Percentiles rank a stretch among this genome's conserved stretches.
Conservation (phyloP, 2,888 invertebrate species). For the Harpagoxenus sublaevis region DNA sequence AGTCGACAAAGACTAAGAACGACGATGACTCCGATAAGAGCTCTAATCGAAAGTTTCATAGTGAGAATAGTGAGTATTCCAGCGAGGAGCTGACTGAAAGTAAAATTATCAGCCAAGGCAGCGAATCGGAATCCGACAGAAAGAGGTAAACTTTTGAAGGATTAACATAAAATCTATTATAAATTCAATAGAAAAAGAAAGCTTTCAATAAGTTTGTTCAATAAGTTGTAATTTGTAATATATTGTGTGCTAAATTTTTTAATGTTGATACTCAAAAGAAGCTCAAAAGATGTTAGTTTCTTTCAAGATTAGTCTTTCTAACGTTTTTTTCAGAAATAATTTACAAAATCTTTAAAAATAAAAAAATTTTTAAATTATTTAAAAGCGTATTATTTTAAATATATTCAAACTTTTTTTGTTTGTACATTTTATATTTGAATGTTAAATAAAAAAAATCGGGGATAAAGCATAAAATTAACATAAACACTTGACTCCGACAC, state of each 20-base stretch:
- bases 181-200: not conserved
- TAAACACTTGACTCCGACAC: not conserved
- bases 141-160: constrained; percentile 68
- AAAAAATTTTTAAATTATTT: not conserved
- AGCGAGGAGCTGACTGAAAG: constrained; percentile 70
- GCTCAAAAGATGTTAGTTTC: not conserved
- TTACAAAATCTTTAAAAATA: not conserved
- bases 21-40: constrained; percentile 73
- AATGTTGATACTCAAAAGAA: not conserved
- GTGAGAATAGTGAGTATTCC: constrained; percentile 73
- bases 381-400: no score
- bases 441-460: not conserved
- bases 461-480: not conserved
- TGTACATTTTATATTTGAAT: not conserved
- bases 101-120: constrained; percentile 73
- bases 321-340: not conserved
- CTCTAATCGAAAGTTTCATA: constrained; percentile 75
- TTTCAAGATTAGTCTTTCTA: not conserved
- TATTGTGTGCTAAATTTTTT: not conserved
- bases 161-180: not conserved
- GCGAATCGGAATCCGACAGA: constrained; percentile 75
- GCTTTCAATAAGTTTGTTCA: not conserved
- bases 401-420: not conserved
- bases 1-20: constrained; percentile 50
- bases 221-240: no score